Percentiles rank a stretch among this genome's conserved stretches.
phyloP scores from a whole-genome alignment of 1,140 invertebrate genomes.

The Apocrypta bakeri region DNA sequence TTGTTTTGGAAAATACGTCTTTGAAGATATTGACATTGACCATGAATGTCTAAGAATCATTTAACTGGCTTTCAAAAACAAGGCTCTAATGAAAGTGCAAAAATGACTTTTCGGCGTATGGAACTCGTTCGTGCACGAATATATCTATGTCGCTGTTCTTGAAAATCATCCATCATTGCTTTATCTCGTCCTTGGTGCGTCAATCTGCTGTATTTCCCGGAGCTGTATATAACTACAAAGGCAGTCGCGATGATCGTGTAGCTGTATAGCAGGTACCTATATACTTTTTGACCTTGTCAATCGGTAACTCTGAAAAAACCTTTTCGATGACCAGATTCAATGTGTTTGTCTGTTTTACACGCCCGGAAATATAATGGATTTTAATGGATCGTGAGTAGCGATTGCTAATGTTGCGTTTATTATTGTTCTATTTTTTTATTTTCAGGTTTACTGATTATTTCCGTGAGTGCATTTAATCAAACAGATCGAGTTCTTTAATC shows the following conservation, averaged over 20 bases:
- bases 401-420: neutral
- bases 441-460: neutral
- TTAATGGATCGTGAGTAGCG: neutral
- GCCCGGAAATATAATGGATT: neutral
- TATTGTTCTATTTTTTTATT: neutral
- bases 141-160: constrained; percentile 6
- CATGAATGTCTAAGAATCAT: no score
- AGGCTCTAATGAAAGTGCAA: neutral
- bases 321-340: neutral
- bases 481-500: no score
- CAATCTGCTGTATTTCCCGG: constrained; percentile 12
- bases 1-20: no score
- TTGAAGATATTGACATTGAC: no score
- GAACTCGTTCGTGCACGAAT: no score
- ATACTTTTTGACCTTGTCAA: neutral
- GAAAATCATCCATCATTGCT: constrained; percentile 33
- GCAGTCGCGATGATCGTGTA: neutral
- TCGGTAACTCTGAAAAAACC: neutral
- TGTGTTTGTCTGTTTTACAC: neutral
- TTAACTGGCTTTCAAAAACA: no score
- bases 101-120: neutral
- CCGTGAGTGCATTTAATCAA: neutral
- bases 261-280: neutral
- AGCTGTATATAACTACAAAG: neutral
- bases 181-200: constrained; percentile 34